Evolutionary conservation across 92 coral and sea anemone species (phyloP).

Genomic region (Actinernus sp.): DNA sequence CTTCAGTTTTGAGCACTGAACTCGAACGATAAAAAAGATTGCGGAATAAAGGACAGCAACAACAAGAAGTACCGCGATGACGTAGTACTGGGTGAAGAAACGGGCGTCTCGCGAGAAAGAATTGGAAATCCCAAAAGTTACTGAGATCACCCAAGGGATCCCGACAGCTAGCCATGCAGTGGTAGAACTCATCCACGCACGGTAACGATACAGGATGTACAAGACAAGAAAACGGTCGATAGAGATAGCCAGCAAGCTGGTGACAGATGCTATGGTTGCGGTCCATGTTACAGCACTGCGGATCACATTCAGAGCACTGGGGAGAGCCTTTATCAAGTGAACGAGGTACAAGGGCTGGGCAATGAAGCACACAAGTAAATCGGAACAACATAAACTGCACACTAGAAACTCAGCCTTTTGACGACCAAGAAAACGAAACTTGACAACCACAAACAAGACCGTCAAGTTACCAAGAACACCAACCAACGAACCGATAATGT

Average conservation of each 20-base stretch:
- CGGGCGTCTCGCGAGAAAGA: conserved; percentile 64
- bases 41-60: conserved; percentile 61
- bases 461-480: conserved; percentile 75
- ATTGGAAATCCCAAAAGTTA: conserved; percentile 63
- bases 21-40: conserved; percentile 57
- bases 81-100: conserved; percentile 67
- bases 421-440: conserved; percentile 77
- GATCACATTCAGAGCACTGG: conserved; percentile 23
- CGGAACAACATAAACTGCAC: conserved; percentile 77
- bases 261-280: conserved; percentile 70
- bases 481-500: conserved; percentile 28
- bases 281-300: conserved; percentile 75
- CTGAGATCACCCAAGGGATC: conserved; percentile 65
- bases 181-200: conserved; percentile 43
- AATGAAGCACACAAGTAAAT: conserved; percentile 58
- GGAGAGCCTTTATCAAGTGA: conserved; percentile 36
- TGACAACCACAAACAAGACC: conserved; percentile 74
- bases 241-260: conserved; percentile 71
- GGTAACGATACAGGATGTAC: conserved; percentile 65
- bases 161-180: conserved; percentile 50
- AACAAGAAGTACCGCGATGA: conserved; percentile 48
- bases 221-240: conserved; percentile 83
- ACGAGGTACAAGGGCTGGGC: conserved; percentile 80
- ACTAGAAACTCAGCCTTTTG: conserved; percentile 76
- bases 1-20: conserved; percentile 36